Percentiles rank a stretch among this genome's conserved stretches.
These are phyloP conservation scores for Bos taurus DNA, from an alignment of 2,113 vertebrate species.

Conservation along the genomic window DNA sequence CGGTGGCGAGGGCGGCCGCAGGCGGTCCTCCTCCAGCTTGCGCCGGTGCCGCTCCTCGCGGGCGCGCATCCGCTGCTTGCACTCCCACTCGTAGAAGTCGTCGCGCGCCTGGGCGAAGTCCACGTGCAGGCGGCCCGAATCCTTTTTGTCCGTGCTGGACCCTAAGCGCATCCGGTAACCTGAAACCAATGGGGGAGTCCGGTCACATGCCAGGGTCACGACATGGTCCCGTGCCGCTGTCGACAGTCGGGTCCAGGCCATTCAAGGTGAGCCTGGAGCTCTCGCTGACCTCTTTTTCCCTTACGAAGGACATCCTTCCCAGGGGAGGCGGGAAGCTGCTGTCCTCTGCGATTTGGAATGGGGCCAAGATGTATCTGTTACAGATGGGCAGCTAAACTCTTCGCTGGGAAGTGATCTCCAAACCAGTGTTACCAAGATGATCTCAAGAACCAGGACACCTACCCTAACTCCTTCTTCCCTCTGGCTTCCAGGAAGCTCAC, in stretches of 20 bases:
- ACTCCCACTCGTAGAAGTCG: constrained; percentile 95
- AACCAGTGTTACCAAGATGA: neutral
- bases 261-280: neutral
- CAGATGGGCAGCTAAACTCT: neutral
- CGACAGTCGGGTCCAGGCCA: neutral
- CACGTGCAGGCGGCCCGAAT: constrained; percentile 92
- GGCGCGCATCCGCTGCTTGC: constrained; percentile 89
- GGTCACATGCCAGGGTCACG: neutral
- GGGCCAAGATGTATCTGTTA: neutral
- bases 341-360: neutral
- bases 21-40: constrained; percentile 88
- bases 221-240: rapidly evolving
- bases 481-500: constrained; percentile 31
- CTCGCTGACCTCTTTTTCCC: no score
- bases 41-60: constrained; percentile 90
- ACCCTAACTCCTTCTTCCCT: neutral
- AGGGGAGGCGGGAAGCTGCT: neutral
- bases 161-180: constrained; percentile 93
- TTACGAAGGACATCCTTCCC: neutral
- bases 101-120: constrained; percentile 93
- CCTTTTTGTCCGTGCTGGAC: constrained; percentile 93
- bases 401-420: neutral
- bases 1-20: constrained; percentile 88
- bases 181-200: constrained; percentile 75
- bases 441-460: neutral